Base-by-base conservation (phyloP, 2,888 invertebrate genomes). In the Xestobium rufovillosum region DNA sequence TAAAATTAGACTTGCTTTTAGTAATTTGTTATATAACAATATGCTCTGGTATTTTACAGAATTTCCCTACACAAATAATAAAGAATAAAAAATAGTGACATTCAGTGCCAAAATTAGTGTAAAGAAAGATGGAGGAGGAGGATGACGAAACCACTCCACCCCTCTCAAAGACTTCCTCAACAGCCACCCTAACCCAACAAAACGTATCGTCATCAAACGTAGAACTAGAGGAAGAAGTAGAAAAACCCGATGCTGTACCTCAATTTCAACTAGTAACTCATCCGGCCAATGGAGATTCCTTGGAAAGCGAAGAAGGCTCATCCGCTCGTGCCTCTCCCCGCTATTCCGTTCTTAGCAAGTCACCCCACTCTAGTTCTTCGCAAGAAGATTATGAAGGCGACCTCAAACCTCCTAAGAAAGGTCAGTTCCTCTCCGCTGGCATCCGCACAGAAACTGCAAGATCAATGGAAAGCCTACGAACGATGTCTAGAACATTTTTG, bases 381-480 rank as follows among this genome's bases (percentile, higher is more conserved):
- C 80, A 80, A 56, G 80, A 81, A 56, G 80, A 81, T 49, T 73
- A 72, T 49, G 73, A 74, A 41, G 73, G 75, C 19, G 78, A 79
- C 49, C 65, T 72, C 17, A 73, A 75, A 47, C 56, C 55, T 41
- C 54, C 35, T 34, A 44, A 44, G 25, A 61, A 71, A 19, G 71
- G 71, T 11, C 73, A 75, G 45, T 75, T 71, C 51, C 58, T 76
- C 39, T 70, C 67, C 4, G 72, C 75, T 1, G 45, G 53, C 39
- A 64, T 69, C 12, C 63, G 73, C 41, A 73, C 72, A 4, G 75
- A 77, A 57, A 71, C 75, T 1, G 75, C 79, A 31, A 71, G 77
- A 39, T 81, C 81, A 14, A 82, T 82, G 81, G 82, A 82, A 57
- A 78, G 79, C 52, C 70, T 81, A 50, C 69, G 80, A 53, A 72